A percentile compares a stretch with the other conserved stretches of the same genome.
Evolutionary conservation across 2,797 vertebrate species (phyloP).

Genomic region (Phalloptychus januarius): DNA sequence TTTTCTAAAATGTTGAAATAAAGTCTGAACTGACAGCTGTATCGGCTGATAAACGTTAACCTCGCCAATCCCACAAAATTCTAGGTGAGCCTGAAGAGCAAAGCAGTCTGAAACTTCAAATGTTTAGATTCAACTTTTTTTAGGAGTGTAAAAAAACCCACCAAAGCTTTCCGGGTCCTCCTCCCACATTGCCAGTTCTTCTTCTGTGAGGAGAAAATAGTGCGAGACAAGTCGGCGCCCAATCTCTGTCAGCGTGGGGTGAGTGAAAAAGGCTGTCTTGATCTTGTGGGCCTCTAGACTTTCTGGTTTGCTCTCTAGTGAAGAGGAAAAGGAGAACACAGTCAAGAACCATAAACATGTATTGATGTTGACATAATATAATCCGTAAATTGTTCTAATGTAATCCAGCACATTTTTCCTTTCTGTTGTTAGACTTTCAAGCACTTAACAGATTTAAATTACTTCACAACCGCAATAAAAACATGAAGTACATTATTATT

Average conservation of each 20-base stretch:
- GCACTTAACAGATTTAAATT: not conserved
- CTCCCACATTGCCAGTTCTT: conserved; percentile 97
- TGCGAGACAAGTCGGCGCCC: conserved; percentile 93
- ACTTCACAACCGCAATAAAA: not conserved
- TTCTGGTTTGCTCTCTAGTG: conserved; percentile 92
- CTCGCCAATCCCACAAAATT: not conserved
- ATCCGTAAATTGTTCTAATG: not conserved
- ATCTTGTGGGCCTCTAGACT: conserved; percentile 96
- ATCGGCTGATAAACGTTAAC: conserved; percentile 3
- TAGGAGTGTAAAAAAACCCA: conserved; percentile 68
- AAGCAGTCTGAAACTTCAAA: conserved; percentile 20
- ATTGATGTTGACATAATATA: not conserved
- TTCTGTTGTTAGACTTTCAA: not conserved
- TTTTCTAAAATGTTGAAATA: not conserved
- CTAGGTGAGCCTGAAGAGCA: conserved; percentile 11
- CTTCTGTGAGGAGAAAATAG: conserved; percentile 93
- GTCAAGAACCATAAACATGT: not conserved
- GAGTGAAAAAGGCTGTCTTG: conserved; percentile 94
- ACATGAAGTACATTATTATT: not conserved
- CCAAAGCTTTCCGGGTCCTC: conserved; percentile 98
- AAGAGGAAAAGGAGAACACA: not conserved
- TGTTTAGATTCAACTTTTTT: conserved; percentile 30
- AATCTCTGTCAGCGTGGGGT: conserved; percentile 93
- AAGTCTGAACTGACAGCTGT: not conserved
- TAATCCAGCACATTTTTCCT: not conserved